Conservation (phyloP, 2,113 vertebrate genomes). For the Nematolebias whitei region DNA sequence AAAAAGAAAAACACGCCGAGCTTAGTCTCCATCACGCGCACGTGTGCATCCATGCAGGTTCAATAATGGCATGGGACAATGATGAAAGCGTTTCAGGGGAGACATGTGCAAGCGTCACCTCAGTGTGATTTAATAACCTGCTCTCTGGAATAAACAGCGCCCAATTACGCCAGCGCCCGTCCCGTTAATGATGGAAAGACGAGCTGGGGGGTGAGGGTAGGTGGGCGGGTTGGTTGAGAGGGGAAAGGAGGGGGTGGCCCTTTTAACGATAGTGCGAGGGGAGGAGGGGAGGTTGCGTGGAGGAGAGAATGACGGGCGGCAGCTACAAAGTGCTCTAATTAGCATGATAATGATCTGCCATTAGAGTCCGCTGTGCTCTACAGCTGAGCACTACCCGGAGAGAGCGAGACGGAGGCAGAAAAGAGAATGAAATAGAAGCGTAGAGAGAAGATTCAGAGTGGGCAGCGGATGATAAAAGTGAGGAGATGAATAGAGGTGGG, state of each 20-base stretch:
- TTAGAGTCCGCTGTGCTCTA: conserved; percentile 79
- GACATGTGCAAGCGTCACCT: conserved; percentile 69
- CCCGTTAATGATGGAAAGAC: conserved; percentile 77
- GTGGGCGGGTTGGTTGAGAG: conserved; percentile 44
- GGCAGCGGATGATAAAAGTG: conserved; percentile 57
- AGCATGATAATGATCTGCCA: conserved; percentile 84
- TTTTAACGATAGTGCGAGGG: conserved; percentile 73
- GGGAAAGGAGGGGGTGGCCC: conserved; percentile 67
- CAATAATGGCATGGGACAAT: conserved; percentile 64
- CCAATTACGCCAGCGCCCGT: conserved; percentile 77
- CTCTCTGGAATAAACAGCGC: conserved; percentile 78
- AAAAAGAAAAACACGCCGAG: conserved; percentile 38
- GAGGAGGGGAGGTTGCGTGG: conserved; percentile 44
- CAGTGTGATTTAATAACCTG: conserved; percentile 78
- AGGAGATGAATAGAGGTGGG: conserved; percentile 57
- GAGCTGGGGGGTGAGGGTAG: conserved; percentile 44
- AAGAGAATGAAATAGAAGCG: conserved; percentile 31
- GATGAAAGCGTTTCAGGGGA: conserved; percentile 68
- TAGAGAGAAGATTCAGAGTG: conserved; percentile 37
- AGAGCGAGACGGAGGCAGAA: conserved; percentile 45
- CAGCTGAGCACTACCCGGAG: conserved; percentile 77
- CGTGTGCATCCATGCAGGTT: conserved; percentile 21
- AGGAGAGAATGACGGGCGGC: conserved; percentile 76
- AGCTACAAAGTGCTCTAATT: conserved; percentile 84
- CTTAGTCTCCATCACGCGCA: conserved; percentile 19